Evolutionary conservation across 2,113 vertebrate species (phyloP), one percentile per base, ranked within the genome.

Genomic region (Nyctibius bracteatus): DNA sequence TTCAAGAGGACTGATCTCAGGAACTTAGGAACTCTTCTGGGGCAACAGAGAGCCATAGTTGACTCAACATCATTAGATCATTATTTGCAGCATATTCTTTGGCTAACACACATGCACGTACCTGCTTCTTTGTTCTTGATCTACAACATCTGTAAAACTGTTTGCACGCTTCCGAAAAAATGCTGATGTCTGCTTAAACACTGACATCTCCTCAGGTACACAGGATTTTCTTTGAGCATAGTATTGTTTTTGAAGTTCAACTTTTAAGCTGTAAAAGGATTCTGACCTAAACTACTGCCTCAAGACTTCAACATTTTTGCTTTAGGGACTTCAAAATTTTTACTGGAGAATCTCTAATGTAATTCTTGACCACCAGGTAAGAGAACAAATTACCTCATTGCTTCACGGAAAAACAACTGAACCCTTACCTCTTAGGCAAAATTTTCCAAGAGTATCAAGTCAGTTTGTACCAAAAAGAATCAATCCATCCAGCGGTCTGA

Each of bases 61-160:
- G 95, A 90, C 90, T 96, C 95, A 93, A 92, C 86, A 71, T 20
- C 92, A 88, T 88, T 80, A 95, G 79, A 82, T 86, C 79, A 93
- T 77, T 77, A 52, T 13, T 90, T 19, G 44, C 81, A 77, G 87
- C 70, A 39, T 37, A 77, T 25, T 80, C 94, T 93, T 41, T 86
- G 86, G 78, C 89, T 94, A 83, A n/a, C 67, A 90, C 86, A 92
- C 95, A 92, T 78, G 88, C 93, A 93, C 52, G 28, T 96, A 96
- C 96, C 88, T 95, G 88, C 88, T 90, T 57, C 94, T 94, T 93
- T 90, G 67, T 74, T 94, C 96, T 86, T 7, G 1, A 80, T 44
- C 88, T 82, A 91, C 91, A 96, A 91, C 95, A 93, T 90, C 96
- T 96, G 94, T 93, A 95, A 82, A 92, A 84, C 57, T 92, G 82